Conservation (phyloP, 2,113 vertebrate genomes). For the Apteryx mantelli region DNA sequence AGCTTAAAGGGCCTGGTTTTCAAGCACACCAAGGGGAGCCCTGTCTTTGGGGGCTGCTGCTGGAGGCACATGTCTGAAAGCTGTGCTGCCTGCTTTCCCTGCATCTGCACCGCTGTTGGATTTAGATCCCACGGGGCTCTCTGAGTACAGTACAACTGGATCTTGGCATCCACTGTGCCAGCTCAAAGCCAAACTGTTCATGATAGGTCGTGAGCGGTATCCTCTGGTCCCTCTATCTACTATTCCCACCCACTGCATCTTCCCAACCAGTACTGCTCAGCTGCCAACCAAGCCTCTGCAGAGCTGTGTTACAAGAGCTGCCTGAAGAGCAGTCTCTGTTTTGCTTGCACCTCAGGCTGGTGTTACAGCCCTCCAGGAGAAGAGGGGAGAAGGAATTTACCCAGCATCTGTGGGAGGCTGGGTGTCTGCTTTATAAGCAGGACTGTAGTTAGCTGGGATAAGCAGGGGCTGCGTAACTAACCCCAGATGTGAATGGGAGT, state of each 20-base stretch:
- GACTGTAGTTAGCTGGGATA: rapidly evolving
- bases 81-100: background rate
- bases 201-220: background rate
- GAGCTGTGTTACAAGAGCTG: background rate
- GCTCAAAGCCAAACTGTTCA: background rate
- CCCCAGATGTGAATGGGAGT: rapidly evolving
- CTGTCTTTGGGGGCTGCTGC: background rate
- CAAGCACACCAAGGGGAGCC: background rate
- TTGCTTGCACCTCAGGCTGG: background rate
- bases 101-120: rapidly evolving
- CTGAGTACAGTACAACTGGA: rapidly evolving
- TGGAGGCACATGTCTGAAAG: background rate
- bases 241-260: background rate
- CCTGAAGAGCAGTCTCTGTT: rapidly evolving
- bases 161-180: background rate
- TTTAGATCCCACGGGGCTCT: background rate
- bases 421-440: background rate
- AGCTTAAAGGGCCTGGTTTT: background rate
- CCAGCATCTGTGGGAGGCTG: background rate
- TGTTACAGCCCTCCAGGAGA: background rate
- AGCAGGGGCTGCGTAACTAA: background rate
- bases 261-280: rapidly evolving
- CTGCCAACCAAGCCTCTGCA: background rate
- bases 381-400: rapidly evolving
- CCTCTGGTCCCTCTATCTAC: background rate